phyloP scores from a whole-genome alignment of 1,140 invertebrate species.

The Zaprionus tsacasi region DNA sequence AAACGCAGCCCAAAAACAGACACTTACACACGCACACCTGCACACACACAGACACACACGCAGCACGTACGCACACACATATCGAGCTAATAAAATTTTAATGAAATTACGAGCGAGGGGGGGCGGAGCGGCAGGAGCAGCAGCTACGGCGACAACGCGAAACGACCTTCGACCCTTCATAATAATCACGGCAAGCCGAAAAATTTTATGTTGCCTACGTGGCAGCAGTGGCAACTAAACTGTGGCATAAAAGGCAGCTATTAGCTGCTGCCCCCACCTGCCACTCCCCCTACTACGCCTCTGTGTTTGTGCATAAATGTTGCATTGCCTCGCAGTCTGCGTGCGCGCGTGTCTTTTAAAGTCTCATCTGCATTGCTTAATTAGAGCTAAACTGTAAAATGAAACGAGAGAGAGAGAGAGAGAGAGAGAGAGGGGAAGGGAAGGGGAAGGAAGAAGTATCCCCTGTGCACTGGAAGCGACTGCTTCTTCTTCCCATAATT shows the following conservation, averaged over 20 bases:
- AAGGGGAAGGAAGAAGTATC: background rate
- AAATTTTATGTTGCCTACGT: constrained; percentile 74
- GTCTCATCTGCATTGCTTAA: constrained; percentile 61
- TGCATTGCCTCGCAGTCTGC: constrained; percentile 51
- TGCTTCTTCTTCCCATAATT: constrained; percentile 70
- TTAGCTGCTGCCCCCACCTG: constrained; percentile 44
- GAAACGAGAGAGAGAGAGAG: background rate
- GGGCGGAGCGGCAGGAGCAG: background rate
- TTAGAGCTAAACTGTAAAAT: constrained; percentile 59
- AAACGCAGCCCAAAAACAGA: constrained; percentile 10
- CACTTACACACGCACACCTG: constrained; percentile 6
- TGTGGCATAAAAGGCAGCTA: constrained; percentile 75
- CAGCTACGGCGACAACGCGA: background rate
- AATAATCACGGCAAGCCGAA: constrained; percentile 67
- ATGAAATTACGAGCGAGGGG: constrained; percentile 71
- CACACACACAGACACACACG: constrained; percentile 11
- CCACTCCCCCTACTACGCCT: no score
- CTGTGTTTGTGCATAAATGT: constrained; percentile 68
- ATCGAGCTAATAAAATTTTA: constrained; percentile 81
- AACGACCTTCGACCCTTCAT: constrained; percentile 63
- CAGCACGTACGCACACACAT: constrained; percentile 39
- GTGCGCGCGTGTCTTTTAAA: constrained; percentile 43
- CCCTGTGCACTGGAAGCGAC: constrained; percentile 51
- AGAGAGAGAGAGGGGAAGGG: background rate
- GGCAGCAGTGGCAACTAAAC: constrained; percentile 58